A percentile compares a stretch with the other conserved stretches of the same genome.
Evolutionary conservation across 2,113 vertebrate species (phyloP).

Genomic region (Dascyllus trimaculatus): DNA sequence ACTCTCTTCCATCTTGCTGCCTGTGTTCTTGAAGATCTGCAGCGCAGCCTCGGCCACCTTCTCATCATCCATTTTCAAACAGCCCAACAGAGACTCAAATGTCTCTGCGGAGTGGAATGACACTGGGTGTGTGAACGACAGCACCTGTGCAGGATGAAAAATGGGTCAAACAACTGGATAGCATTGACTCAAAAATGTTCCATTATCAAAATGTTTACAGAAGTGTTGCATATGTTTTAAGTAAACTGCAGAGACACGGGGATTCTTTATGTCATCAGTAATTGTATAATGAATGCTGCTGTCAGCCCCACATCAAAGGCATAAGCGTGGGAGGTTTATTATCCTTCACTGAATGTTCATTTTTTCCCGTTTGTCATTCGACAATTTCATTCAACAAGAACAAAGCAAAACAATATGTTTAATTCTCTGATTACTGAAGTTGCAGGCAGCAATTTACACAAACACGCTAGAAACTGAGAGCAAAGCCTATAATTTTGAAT

Average conservation of each 20-base stretch:
- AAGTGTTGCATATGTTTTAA: neutral
- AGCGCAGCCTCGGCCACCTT: slow-evolving; percentile 97
- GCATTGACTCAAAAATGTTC: neutral
- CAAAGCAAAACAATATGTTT: neutral
- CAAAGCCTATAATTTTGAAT: too few species aligned
- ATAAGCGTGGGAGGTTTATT: slow-evolving; percentile 8
- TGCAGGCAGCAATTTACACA: slow-evolving; percentile 11
- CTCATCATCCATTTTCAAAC: slow-evolving; percentile 98
- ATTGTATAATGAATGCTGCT: neutral
- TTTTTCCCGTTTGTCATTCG: neutral
- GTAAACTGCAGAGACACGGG: neutral
- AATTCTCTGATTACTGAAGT: slow-evolving; percentile 27
- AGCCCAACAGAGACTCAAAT: slow-evolving; percentile 96
- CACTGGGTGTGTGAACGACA: slow-evolving; percentile 98
- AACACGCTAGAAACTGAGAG: neutral
- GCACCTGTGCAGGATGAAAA: slow-evolving; percentile 84
- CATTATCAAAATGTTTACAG: neutral
- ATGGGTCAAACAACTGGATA: neutral
- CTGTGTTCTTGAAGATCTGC: slow-evolving; percentile 98
- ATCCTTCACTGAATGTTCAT: slow-evolving; percentile 3
- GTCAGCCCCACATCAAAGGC: neutral
- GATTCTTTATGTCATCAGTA: neutral
- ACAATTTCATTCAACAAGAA: neutral
- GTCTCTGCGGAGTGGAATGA: slow-evolving; percentile 99
- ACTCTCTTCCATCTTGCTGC: slow-evolving; percentile 96